These are phyloP conservation scores for Lamprotornis superbus DNA, from an alignment of 2,113 vertebrate species.

Conservation along the genomic window DNA sequence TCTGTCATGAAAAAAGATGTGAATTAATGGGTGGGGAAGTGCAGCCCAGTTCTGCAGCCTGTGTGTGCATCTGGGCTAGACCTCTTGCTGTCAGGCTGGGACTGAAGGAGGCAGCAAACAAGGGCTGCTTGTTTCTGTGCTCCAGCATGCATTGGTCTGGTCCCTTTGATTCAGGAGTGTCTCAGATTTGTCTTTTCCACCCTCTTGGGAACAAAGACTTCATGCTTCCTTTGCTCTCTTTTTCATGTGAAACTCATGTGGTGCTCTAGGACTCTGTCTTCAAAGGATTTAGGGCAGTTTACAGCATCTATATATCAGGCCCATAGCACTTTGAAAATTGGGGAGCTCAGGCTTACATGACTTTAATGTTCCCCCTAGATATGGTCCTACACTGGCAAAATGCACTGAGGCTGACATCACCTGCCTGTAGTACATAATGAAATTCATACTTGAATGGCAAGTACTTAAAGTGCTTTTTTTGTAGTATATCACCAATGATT, in stretches of 20 bases:
- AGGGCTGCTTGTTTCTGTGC: neutral
- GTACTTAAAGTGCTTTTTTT: slow-evolving; percentile 42
- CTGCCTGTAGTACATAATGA: slow-evolving; percentile 41
- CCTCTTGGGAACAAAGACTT: neutral
- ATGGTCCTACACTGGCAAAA: neutral
- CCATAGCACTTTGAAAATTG: neutral
- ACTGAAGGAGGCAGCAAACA: neutral
- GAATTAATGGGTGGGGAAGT: neutral
- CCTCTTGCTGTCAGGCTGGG: neutral
- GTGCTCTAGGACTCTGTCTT: neutral
- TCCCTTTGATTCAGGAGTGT: neutral
- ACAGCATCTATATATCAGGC: neutral
- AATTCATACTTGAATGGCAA: slow-evolving; percentile 56
- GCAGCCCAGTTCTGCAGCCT: neutral
- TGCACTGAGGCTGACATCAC: slow-evolving; percentile 4
- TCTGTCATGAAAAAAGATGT: neutral
- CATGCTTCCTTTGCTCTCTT: neutral
- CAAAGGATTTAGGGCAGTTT: neutral
- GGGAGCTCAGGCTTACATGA: neutral
- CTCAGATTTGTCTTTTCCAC: neutral
- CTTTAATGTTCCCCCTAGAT: neutral
- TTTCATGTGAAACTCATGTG: neutral
- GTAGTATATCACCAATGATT: slow-evolving; percentile 42
- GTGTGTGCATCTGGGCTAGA: accelerated
- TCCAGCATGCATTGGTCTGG: neutral